phyloP scores from a whole-genome alignment of 2,888 invertebrate species.

The Tortrix viridana region DNA sequence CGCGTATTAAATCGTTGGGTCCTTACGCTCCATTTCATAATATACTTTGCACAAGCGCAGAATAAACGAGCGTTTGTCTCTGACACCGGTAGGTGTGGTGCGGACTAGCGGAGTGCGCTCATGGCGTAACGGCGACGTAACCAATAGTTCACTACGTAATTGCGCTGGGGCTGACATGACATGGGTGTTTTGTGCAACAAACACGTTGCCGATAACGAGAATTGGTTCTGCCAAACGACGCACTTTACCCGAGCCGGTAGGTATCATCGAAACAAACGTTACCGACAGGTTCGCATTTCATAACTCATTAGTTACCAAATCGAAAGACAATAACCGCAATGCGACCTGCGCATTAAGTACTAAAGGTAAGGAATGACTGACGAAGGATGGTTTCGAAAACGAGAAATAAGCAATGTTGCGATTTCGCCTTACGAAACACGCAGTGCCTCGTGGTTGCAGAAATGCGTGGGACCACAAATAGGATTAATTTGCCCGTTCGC shows the following conservation, averaged over 20 bases:
- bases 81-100: conserved; percentile 51
- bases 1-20: conserved; percentile 62
- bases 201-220: conserved; percentile 25
- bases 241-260: conserved; percentile 20
- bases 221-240: conserved; percentile 30
- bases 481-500: conserved; percentile 71
- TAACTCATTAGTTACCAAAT: conserved; percentile 39
- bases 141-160: conserved; percentile 36
- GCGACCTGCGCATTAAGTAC: conserved; percentile 49
- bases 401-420: conserved; percentile 82
- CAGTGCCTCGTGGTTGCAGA: conserved; percentile 75
- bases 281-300: conserved; percentile 28
- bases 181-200: conserved; percentile 36
- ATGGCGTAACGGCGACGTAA: conserved; percentile 38
- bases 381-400: conserved; percentile 82
- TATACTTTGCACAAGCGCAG: conserved; percentile 65
- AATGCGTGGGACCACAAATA: conserved; percentile 80
- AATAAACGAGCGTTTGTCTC: conserved; percentile 64
- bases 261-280: conserved; percentile 31
- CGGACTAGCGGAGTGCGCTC: conserved; percentile 30
- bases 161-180: conserved; percentile 34
- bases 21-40: conserved; percentile 78
- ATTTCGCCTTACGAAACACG: conserved; percentile 79
- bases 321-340: conserved; percentile 39
- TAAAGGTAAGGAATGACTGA: conserved; percentile 71